phyloP scores from a whole-genome alignment of 35 echinoderm and acorn worm species.

The Diadema setosum region DNA sequence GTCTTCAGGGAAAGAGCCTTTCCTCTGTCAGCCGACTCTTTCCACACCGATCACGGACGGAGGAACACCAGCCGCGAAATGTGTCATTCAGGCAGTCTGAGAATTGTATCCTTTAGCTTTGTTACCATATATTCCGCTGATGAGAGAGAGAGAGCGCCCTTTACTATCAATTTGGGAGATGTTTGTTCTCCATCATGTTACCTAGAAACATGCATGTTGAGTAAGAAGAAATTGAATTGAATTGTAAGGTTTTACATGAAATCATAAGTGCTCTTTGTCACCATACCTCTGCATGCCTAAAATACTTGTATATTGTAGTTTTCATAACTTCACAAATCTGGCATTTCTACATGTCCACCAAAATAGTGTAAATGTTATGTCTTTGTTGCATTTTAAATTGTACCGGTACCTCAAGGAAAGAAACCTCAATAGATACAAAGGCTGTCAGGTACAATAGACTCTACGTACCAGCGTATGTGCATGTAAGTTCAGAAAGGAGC shows the following conservation, averaged over 20 bases:
- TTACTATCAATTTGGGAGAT: not conserved
- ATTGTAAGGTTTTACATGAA: not conserved
- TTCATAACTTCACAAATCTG: not conserved
- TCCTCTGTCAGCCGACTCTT: slow-evolving; percentile 87
- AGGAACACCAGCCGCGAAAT: slow-evolving; percentile 43
- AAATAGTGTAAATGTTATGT: too few relatives aligned
- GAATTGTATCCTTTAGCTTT: slow-evolving; percentile 84
- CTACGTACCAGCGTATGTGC: too few relatives aligned
- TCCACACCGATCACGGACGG: slow-evolving; percentile 28
- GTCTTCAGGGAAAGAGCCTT: slow-evolving; percentile 82
- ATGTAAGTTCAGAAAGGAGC: too few relatives aligned
- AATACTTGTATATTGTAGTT: not conserved
- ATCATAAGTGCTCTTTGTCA: not conserved
- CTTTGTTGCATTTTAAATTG: too few relatives aligned
- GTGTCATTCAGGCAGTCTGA: slow-evolving; percentile 76
- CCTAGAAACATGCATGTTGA: not conserved
- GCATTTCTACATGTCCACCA: not conserved
- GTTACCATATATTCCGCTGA: too few relatives aligned
- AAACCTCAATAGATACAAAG: too few relatives aligned
- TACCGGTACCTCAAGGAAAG: too few relatives aligned
- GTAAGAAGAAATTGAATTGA: not conserved
- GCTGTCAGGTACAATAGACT: too few relatives aligned
- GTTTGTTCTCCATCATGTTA: not conserved
- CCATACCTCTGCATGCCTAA: not conserved
- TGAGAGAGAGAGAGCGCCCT: too few relatives aligned